Evolutionary conservation across 2,888 invertebrate species (phyloP).

Genomic region (Caenorhabditis plicata): DNA sequence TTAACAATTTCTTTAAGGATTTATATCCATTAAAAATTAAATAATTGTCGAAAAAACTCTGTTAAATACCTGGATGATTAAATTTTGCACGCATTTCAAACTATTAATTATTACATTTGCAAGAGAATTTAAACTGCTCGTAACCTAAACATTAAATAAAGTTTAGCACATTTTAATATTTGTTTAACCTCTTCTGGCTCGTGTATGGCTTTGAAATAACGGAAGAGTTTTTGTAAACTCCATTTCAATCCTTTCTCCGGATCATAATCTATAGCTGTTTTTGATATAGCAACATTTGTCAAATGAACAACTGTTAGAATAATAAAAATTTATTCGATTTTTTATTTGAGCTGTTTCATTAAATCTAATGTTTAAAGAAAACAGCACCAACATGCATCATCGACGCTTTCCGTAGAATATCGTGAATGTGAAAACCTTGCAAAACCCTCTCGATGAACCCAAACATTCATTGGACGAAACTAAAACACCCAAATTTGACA

Average conservation of each 20-base stretch:
- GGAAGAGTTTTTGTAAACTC: slow-evolving; percentile 70
- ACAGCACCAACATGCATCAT: slow-evolving; percentile 71
- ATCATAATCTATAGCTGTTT: slow-evolving; percentile 72
- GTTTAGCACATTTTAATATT: neutral
- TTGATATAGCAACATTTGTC: slow-evolving; percentile 79
- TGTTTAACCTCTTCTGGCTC: slow-evolving; percentile 69
- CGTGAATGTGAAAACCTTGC: slow-evolving; percentile 72
- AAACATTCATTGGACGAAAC: slow-evolving; percentile 81
- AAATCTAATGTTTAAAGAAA: too few relatives aligned
- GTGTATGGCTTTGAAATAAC: slow-evolving; percentile 71
- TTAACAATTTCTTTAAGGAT: too few relatives aligned
- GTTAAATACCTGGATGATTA: slow-evolving; percentile 58
- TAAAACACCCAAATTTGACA: slow-evolving; percentile 63
- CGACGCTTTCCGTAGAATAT: slow-evolving; percentile 71
- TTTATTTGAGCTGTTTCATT: neutral
- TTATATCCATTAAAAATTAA: too few relatives aligned
- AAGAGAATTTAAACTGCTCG: slow-evolving; percentile 44
- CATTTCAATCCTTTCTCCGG: slow-evolving; percentile 72
- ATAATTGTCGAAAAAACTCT: too few relatives aligned
- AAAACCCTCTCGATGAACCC: slow-evolving; percentile 81
- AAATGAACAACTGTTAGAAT: slow-evolving; percentile 53
- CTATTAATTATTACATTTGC: slow-evolving; percentile 53
- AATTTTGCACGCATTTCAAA: slow-evolving; percentile 49
- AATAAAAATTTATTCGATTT: neutral
- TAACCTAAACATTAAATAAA: slow-evolving; percentile 27